Evolutionary conservation across 2,797 vertebrate genomes (phyloP).

Genomic region (Schizothorax lantsangensis): DNA sequence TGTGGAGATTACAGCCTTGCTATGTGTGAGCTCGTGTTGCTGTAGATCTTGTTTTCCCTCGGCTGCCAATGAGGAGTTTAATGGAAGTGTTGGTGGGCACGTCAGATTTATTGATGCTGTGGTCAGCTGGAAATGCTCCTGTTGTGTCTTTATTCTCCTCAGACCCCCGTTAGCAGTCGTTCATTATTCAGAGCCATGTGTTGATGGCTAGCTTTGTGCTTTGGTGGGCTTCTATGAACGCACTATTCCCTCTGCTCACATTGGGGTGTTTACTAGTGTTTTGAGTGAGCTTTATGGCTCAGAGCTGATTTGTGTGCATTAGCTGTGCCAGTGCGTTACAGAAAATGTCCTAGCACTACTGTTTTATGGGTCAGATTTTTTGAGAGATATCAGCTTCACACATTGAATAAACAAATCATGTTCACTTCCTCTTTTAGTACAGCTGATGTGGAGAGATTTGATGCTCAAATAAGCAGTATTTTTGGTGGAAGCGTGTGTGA

Average conservation of each 20-base stretch:
- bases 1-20: slow-evolving; percentile 50
- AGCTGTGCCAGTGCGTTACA: slow-evolving; percentile 1
- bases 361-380: slow-evolving; percentile 53
- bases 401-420: slow-evolving; percentile 29
- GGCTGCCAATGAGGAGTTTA: slow-evolving; percentile 46
- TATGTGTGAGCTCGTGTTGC: slow-evolving; percentile 51
- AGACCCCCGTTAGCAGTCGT: slow-evolving; percentile 33
- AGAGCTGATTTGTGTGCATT: slow-evolving; percentile 42
- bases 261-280: slow-evolving; percentile 39
- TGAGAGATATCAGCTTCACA: background rate
- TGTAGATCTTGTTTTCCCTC: slow-evolving; percentile 20
- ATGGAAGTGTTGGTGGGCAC: slow-evolving; percentile 52
- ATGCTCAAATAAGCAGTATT: slow-evolving; percentile 1
- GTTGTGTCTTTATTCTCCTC: slow-evolving; percentile 46
- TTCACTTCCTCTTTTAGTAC: background rate
- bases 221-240: slow-evolving; percentile 13
- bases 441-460: slow-evolving; percentile 3
- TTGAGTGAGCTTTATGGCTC: slow-evolving; percentile 20
- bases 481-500: background rate
- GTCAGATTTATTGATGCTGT: slow-evolving; percentile 60
- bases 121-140: slow-evolving; percentile 50
- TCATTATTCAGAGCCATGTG: slow-evolving; percentile 51
- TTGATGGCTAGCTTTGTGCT: slow-evolving; percentile 20
- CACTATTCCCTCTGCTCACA: background rate
- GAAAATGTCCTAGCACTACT: slow-evolving; percentile 32